These are phyloP conservation scores for Marmota flaviventris DNA, from an alignment of 2,113 vertebrate species.

Conservation along the genomic window DNA sequence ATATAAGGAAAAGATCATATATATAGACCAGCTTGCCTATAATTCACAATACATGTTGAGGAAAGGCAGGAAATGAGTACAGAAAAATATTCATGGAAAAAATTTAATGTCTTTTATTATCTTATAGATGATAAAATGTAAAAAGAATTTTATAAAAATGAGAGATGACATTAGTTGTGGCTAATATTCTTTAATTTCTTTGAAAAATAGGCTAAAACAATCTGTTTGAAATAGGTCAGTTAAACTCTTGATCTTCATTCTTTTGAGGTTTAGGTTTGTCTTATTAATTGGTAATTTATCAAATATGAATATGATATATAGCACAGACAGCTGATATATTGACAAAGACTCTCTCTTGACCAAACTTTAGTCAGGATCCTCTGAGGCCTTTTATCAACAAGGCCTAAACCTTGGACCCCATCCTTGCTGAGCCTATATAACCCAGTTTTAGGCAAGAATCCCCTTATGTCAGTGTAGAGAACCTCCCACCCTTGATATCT, in stretches of 20 bases:
- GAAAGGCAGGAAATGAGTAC: neutral
- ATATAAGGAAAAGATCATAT: neutral
- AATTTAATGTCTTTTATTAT: neutral
- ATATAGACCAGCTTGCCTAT: neutral
- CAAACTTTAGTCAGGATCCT: neutral
- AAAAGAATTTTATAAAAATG: neutral
- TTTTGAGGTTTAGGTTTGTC: neutral
- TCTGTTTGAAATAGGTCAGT: neutral
- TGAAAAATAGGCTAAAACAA: neutral
- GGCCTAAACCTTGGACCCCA: neutral
- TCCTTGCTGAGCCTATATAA: neutral
- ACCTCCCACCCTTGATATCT: neutral
- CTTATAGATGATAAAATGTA: neutral
- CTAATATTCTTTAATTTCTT: neutral
- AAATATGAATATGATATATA: neutral
- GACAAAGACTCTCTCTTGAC: neutral
- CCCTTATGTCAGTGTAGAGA: neutral
- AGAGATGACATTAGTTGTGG: neutral
- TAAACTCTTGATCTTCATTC: neutral
- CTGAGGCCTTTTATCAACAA: neutral
- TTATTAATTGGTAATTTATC: neutral
- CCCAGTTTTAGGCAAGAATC: neutral
- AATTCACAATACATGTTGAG: conserved; percentile 13
- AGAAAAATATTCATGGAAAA: neutral
- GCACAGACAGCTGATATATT: neutral